Conservation (phyloP, 2,113 vertebrate species). For the Sorex araneus region DNA sequence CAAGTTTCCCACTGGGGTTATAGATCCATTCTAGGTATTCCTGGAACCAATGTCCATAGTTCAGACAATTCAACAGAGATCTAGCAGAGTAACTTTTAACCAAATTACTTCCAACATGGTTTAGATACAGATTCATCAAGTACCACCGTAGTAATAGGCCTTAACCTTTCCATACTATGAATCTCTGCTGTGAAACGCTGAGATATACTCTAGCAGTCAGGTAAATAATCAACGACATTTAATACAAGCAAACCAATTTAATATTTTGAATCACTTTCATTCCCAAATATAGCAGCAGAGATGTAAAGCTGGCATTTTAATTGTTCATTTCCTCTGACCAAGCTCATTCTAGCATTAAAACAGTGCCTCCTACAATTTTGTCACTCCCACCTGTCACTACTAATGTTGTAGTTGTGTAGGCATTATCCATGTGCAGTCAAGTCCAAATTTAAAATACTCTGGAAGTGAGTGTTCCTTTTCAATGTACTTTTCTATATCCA, state of each 20-base stretch:
- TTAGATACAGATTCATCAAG: background rate
- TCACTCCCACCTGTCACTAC: conserved; percentile 65
- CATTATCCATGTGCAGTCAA: conserved; percentile 51
- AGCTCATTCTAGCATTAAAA: conserved; percentile 64
- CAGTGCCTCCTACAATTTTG: conserved; percentile 64
- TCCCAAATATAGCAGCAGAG: conserved; percentile 61
- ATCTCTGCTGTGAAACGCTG: background rate
- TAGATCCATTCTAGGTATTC: conserved; percentile 55
- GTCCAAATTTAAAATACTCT: conserved; percentile 70
- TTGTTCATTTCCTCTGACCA: conserved; percentile 67
- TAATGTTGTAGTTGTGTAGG: conserved; percentile 63
- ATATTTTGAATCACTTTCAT: conserved; percentile 62
- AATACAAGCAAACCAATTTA: conserved; percentile 72
- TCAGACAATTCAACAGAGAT: conserved; percentile 26
- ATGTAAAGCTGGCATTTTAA: conserved; percentile 66
- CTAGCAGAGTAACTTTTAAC: conserved; percentile 25
- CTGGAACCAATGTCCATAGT: conserved; percentile 10
- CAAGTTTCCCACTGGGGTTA: conserved; percentile 33
- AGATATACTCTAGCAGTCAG: background rate
- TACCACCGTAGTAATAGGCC: background rate
- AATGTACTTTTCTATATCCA: conserved; percentile 57
- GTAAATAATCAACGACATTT: conserved; percentile 48
- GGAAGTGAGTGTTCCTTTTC: conserved; percentile 64
- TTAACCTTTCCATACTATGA: background rate
- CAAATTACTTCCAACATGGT: conserved; percentile 25